Evolutionary conservation across 1,140 invertebrate species (phyloP), one percentile per base, ranked within the genome.

Genomic region (Diorhabda sublineata): DNA sequence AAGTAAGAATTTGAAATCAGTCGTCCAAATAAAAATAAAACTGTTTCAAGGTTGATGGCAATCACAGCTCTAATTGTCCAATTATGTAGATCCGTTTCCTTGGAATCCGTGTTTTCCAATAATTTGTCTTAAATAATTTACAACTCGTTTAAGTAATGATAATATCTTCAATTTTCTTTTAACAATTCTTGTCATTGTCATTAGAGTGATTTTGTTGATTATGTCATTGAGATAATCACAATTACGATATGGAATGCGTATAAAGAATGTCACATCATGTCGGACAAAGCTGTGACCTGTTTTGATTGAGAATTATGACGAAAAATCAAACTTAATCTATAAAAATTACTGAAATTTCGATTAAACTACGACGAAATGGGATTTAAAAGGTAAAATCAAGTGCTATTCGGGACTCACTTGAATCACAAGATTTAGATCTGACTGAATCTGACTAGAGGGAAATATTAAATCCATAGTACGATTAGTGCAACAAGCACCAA

Each of bases 41-140:
- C 26, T 26, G 43, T 43, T 64, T 64, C 63, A 64, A 64, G 63
- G 63, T 52, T 42, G 52, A 45, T 42, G 26, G 56, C 56, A 47
- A 42, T 64, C 45, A 7, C 26, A n/a, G 42, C 52, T n/a, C 41
- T 45, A 64, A 64, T 64, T 64, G 52, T 43, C 45, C 52, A 64
- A 64, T 64, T 64, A 64, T 26, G 43, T 42, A 26, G 61, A 62
- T 44, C 61, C 26, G 47, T 64, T 64, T 64, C 52, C 63, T 64
- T 64, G 63, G 47, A 64, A 64, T 52, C 47, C 11, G 42, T 52
- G 47, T 52, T 52, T 52, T n/a, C 47, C 47, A 52, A 52, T 52
- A 52, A 52, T 52, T 52, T 52, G 47, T 52, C 47, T 52, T 3
- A 52, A n/a, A 52, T 4, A 52, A 52, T 52, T 8, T 8, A n/a